Evolutionary conservation across 2,888 invertebrate species (phyloP).

Genomic region (Ectemnius lituratus): DNA sequence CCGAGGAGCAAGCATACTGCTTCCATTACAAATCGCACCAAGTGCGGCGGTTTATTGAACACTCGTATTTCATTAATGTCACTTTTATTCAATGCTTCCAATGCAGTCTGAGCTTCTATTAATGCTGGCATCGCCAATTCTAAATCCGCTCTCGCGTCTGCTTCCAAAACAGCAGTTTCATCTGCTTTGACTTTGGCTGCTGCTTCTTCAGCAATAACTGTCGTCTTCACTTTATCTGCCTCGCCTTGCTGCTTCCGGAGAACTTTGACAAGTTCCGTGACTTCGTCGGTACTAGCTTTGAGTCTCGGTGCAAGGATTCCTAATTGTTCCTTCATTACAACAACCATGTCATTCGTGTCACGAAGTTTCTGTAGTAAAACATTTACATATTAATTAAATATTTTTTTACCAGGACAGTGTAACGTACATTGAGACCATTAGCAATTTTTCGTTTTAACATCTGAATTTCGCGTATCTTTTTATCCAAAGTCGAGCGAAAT

Average conservation of each 20-base stretch:
- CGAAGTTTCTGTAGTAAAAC: slow-evolving; percentile 82
- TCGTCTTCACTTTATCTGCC: slow-evolving; percentile 88
- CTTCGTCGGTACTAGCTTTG: slow-evolving; percentile 87
- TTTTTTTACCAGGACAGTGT: no score
- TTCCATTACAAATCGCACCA: slow-evolving; percentile 95
- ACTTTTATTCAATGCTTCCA: slow-evolving; percentile 91
- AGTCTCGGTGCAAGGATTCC: slow-evolving; percentile 89
- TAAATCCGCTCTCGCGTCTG: slow-evolving; percentile 90
- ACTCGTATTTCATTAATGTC: slow-evolving; percentile 94
- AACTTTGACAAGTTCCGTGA: slow-evolving; percentile 86
- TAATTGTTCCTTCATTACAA: slow-evolving; percentile 91
- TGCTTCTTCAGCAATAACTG: slow-evolving; percentile 91
- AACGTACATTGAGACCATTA: slow-evolving; percentile 83
- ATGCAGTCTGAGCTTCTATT: slow-evolving; percentile 89
- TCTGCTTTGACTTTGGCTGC: slow-evolving; percentile 92
- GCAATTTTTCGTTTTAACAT: slow-evolving; percentile 84
- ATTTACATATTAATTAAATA: no score
- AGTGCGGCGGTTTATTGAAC: slow-evolving; percentile 91
- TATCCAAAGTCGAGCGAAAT: slow-evolving; percentile 85
- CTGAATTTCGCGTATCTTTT: slow-evolving; percentile 85
- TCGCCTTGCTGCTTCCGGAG: slow-evolving; percentile 89
- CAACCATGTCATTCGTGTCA: slow-evolving; percentile 89
- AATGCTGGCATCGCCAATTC: slow-evolving; percentile 92
- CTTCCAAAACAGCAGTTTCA: slow-evolving; percentile 90
- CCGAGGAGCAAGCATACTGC: slow-evolving; percentile 91